Base-by-base conservation (phyloP, 2,888 invertebrate species). In the Agrochola lychnidis region DNA sequence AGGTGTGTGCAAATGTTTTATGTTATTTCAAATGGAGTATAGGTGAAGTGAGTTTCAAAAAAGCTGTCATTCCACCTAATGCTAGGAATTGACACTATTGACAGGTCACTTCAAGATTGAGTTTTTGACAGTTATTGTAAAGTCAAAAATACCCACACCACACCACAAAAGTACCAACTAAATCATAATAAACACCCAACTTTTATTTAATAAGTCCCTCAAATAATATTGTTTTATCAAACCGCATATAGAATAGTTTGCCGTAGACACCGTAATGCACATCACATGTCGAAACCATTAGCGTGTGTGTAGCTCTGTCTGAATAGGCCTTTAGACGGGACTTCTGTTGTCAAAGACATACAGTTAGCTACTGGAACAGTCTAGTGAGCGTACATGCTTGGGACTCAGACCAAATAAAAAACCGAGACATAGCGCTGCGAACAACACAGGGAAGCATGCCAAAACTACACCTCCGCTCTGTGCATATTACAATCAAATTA, bases 261-360 rank as follows among this genome's bases (percentile, higher is more conserved):
- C 53, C 56, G 69, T 62, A 81, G 76, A 82, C 66, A 78, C 76
- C 67, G 76, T 90, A 92, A 91, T 91, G 91, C 89, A 88, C 89
- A 89, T 89, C 90, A 90, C 92, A 91, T 90, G 91, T 89, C 88
- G 87, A 89, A 88, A 88, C 91, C 91, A 92, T 92, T 91, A 92
- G 88, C 84, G 87, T 78, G 76, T 88, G 78, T 88, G 90, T 89
- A 88, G 88, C 83, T 84, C 77, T 73, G 84, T 87, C 87, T 89
- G 89, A 90, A 89, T 89, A 91, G 90, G 90, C 88, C 89, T 90
- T 87, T 85, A 89, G 79, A 84, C 73, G 75, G 83, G 80, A 80
- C 81, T 84, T 75, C 64, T 78, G 59, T 61, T 19, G 16, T 22
- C 78, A 73, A 1, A 51, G 82, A 82, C 56, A 53, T 57, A 40